These are phyloP conservation scores for Apotomis betuletana DNA, from an alignment of 2,888 invertebrate species.

Conservation along the genomic window DNA sequence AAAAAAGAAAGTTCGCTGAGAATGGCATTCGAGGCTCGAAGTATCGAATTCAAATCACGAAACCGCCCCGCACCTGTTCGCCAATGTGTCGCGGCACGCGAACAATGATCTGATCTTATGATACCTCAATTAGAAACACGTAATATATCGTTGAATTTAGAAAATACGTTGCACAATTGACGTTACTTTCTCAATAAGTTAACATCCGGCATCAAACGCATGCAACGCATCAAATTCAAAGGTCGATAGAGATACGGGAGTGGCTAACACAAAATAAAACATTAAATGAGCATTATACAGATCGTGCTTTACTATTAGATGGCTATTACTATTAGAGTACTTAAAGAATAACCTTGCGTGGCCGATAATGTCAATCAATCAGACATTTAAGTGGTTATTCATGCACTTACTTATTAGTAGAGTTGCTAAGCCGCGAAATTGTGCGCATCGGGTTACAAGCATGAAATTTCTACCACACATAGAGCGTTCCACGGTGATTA, in stretches of 20 bases:
- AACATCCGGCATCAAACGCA: slow-evolving; percentile 34
- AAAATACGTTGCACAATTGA: slow-evolving; percentile 45
- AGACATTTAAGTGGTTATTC: slow-evolving; percentile 33
- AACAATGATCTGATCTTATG: slow-evolving; percentile 50
- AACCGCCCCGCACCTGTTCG: slow-evolving; percentile 51
- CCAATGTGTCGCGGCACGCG: slow-evolving; percentile 61
- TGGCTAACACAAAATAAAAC: slow-evolving; percentile 19
- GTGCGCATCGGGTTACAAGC: no score
- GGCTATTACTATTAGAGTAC: slow-evolving; percentile 34
- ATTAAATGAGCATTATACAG: slow-evolving; percentile 11
- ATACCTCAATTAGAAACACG: slow-evolving; percentile 52
- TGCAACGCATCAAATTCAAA: slow-evolving; percentile 22
- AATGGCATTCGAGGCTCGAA: slow-evolving; percentile 54
- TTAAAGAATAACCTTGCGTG: slow-evolving; percentile 36
- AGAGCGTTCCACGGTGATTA: no score
- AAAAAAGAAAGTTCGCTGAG: slow-evolving; percentile 68
- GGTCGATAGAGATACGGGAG: slow-evolving; percentile 14
- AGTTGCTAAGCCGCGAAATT: no score
- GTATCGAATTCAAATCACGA: slow-evolving; percentile 61
- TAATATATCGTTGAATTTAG: slow-evolving; percentile 52
- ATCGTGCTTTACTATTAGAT: slow-evolving; percentile 29
- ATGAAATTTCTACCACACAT: no score
- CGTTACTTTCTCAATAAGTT: slow-evolving; percentile 52
- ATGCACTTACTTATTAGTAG: slow-evolving; percentile 34
- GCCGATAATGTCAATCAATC: slow-evolving; percentile 40